Percentiles rank a stretch among this genome's conserved stretches.
These are phyloP conservation scores for Mustela lutreola DNA, from an alignment of 2,113 vertebrate genomes.

Conservation along the genomic window DNA sequence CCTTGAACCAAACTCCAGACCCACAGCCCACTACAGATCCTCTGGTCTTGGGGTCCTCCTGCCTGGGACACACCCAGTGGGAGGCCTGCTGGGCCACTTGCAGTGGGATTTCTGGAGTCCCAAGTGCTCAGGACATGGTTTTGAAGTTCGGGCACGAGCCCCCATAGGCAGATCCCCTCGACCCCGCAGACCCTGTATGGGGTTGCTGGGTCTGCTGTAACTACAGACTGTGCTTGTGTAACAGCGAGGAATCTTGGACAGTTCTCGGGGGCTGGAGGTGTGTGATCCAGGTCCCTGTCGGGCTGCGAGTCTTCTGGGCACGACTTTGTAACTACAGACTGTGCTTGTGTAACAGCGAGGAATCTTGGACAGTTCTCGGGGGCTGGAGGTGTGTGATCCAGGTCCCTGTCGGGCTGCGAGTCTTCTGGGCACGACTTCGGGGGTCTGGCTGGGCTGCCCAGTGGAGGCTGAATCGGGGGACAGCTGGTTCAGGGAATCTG, in stretches of 20 bases:
- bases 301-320: rapidly evolving
- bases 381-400: no score
- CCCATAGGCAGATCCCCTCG: no score
- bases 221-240: no score
- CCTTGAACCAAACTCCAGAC: background rate
- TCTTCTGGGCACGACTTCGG: no score
- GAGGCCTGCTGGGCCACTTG: background rate
- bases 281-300: background rate
- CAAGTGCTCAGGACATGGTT: no score
- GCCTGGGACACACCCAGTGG: no score
- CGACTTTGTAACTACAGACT: no score
- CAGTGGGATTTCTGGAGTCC: background rate
- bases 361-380: background rate
- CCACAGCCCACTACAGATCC: rapidly evolving
- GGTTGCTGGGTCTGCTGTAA: background rate
- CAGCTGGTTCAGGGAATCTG: background rate
- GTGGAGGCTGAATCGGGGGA: background rate
- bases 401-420: background rate
- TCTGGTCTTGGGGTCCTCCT: background rate
- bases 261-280: background rate
- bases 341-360: rapidly evolving
- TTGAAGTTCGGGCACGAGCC: rapidly evolving
- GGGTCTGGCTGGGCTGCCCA: background rate
- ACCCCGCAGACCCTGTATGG: rapidly evolving
- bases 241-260: background rate